Percentiles rank a stretch among this genome's conserved stretches.
Evolutionary conservation across 2,888 invertebrate species (phyloP).

Genomic region (Trimorus sp.): DNA sequence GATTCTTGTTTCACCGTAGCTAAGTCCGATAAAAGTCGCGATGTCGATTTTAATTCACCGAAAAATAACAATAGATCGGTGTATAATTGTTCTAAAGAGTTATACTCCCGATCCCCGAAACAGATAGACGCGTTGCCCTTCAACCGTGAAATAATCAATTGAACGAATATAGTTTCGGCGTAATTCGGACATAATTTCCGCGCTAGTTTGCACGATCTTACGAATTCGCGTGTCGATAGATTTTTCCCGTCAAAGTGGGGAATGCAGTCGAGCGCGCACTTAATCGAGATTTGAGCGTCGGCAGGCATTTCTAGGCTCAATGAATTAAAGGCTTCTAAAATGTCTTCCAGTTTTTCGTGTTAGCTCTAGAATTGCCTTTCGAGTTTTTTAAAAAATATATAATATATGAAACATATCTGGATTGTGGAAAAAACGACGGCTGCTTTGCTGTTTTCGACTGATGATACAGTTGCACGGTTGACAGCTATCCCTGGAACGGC

Average conservation of each 20-base stretch:
- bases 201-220: background rate
- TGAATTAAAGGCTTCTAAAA: background rate
- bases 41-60: constrained; percentile 5
- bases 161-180: background rate
- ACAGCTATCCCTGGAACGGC: no score
- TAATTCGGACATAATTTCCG: background rate
- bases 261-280: background rate
- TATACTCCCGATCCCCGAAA: background rate
- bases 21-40: background rate
- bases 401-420: no score
- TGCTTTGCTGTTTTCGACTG: no score
- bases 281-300: background rate
- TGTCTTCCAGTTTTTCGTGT: background rate
- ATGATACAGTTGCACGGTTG: no score
- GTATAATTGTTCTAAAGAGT: background rate
- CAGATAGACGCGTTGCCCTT: background rate
- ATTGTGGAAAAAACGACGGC: no score
- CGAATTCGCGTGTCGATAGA: background rate
- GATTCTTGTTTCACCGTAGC: background rate
- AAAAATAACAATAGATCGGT: background rate
- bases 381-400: no score
- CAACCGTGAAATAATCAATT: background rate
- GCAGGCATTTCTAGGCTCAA: background rate
- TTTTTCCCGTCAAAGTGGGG: background rate
- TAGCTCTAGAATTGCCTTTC: no score